Evolutionary conservation across 37 sponge, comb jelly and placozoan genomes (phyloP).

Genomic region (Amphimedon queenslandica): DNA sequence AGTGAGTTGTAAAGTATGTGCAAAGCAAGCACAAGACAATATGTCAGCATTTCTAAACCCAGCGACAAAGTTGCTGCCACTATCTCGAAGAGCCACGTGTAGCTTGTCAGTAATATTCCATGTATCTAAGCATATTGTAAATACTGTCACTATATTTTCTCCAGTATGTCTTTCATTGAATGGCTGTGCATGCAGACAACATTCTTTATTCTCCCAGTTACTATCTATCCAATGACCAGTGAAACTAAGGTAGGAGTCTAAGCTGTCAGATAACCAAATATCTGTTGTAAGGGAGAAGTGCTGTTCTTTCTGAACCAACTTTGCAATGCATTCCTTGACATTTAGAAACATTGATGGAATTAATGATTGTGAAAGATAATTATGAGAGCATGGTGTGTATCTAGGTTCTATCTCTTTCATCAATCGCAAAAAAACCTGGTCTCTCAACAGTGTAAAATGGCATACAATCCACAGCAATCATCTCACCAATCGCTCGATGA

Average conservation of each 20-base stretch:
- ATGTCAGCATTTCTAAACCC: neutral
- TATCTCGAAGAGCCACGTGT: neutral
- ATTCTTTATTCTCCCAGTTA: neutral
- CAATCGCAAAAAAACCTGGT: constrained; percentile 3
- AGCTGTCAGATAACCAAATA: neutral
- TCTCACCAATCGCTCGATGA: neutral
- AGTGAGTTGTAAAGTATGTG: neutral
- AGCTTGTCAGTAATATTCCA: neutral
- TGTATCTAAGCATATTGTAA: neutral
- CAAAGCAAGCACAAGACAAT: neutral
- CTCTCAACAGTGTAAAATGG: constrained; percentile 4
- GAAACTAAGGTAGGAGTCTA: neutral
- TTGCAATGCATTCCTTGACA: too few relatives aligned
- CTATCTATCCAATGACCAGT: neutral
- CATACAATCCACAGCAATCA: constrained; percentile 3
- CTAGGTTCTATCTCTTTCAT: neutral
- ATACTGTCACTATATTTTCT: neutral
- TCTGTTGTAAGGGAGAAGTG: neutral
- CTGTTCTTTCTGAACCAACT: too few relatives aligned
- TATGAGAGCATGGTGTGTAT: neutral
- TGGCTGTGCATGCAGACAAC: neutral
- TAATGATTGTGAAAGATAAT: neutral
- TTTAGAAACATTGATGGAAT: neutral
- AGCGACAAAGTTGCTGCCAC: neutral
- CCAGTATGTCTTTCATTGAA: neutral